Evolutionary conservation across 2,113 vertebrate species (phyloP), one percentile per base, ranked within the genome.

Genomic region (Anhinga rufa): DNA sequence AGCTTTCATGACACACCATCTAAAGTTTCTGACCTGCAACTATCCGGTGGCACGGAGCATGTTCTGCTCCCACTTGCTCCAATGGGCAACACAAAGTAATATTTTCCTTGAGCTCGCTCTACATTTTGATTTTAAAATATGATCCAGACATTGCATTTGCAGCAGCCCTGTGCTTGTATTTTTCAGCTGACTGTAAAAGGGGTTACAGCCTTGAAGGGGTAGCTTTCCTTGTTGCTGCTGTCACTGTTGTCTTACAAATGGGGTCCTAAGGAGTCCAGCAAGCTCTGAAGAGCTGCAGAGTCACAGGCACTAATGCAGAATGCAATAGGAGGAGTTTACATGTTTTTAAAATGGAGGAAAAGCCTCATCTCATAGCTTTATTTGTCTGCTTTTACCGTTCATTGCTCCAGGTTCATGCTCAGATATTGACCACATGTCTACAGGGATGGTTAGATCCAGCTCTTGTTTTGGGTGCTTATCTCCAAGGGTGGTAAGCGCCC

Each of bases 21-120:
- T 68, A 4, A 54, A 34, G 17, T 8, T 54, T 61, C 66, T 68
- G 61, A 51, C 24, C 17, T 17, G 4, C 0, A 1, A 40, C 9
- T 68, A 7, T 4, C 21, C 0, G 0, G 25, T 22, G 11, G 3
- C 1, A 2, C 14, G n/a, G 75, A 82, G 2, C 22, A 32, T 10
- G 17, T 80, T 86, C 57, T 79, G 22, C 14, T 61, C 52, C 61
- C 12, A 1, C 32, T 76, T 60, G 11, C 38, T n/a, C 22, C 44
- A 44, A 3, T 3, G 8, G 40, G 36, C 32, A 76, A 51, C 9
- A 31, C 7, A 28, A 76, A 19, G 18, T 52, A 44, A 77, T 7
- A 32, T 83, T 77, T 64, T 17, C 14, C 68, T 69, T 44, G 17
- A 81, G 44, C 15, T 86, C 24, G 52, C 26, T 46, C 12, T 62